Evolutionary conservation across 1,140 invertebrate species (phyloP).

Genomic region (Caenorhabditis remanei): DNA sequence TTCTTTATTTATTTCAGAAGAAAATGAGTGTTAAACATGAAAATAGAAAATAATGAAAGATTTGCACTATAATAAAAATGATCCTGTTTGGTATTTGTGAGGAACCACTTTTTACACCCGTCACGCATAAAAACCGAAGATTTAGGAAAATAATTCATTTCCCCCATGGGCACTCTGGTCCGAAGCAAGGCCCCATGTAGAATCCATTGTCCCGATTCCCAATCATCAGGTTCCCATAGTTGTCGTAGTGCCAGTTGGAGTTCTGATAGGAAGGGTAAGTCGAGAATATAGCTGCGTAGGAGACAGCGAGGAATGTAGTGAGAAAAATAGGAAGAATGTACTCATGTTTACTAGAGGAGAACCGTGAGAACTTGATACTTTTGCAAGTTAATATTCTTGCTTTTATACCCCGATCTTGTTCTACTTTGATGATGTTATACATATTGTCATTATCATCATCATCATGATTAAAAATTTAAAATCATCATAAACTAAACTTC

Average conservation of each 20-base stretch:
- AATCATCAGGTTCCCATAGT: slow-evolving; percentile 16
- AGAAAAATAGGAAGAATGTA: neutral
- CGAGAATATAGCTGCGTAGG: neutral
- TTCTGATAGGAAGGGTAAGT: neutral
- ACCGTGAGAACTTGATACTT: neutral
- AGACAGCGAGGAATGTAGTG: neutral
- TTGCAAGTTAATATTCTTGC: neutral
- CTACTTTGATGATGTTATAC: slow-evolving; percentile 17
- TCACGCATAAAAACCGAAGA: too few species aligned
- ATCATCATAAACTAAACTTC: neutral
- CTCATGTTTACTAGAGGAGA: neutral
- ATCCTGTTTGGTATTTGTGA: too few species aligned
- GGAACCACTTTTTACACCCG: too few species aligned
- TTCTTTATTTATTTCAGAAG: too few species aligned
- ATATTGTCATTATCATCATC: neutral
- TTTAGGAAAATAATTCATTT: neutral
- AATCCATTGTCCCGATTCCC: slow-evolving; percentile 16
- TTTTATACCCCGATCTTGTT: neutral
- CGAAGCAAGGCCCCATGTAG: neutral
- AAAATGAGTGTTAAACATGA: too few species aligned
- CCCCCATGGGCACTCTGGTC: slow-evolving; percentile 13
- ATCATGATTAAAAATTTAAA: neutral
- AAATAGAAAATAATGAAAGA: too few species aligned
- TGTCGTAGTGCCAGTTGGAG: neutral
- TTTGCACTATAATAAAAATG: too few species aligned